Percentiles rank a stretch among this genome's conserved stretches.
phyloP scores from a whole-genome alignment of 2,888 invertebrate genomes.

The Stenotaenia linearis region DNA sequence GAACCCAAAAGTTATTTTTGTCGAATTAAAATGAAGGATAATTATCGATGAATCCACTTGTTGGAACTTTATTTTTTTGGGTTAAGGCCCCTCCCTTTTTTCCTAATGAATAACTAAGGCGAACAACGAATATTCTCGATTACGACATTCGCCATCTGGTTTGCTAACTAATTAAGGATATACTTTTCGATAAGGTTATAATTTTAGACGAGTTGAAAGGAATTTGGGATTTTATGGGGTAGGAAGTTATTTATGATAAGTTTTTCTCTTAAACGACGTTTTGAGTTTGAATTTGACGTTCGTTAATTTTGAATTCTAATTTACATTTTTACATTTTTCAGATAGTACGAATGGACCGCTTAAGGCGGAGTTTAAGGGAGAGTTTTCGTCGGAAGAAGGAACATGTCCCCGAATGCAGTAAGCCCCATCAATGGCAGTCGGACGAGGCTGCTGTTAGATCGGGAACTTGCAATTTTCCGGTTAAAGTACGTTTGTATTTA shows the following conservation, averaged over 20 bases:
- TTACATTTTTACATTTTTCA: neutral
- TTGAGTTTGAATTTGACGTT: neutral
- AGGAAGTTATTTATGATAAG: neutral
- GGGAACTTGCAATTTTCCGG: conserved; percentile 94
- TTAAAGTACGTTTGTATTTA: conserved; percentile 62
- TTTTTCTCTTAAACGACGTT: neutral
- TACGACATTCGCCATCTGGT: neutral
- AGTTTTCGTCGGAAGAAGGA: conserved; percentile 86
- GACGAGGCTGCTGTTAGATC: conserved; percentile 94
- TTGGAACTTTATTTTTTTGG: neutral
- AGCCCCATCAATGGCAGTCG: conserved; percentile 96
- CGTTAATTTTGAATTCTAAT: neutral
- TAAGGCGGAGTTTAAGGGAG: conserved; percentile 83
- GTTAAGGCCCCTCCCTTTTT: neutral
- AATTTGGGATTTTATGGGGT: too few relatives aligned
- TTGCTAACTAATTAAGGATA: neutral
- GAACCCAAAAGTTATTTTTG: neutral
- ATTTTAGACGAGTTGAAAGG: neutral
- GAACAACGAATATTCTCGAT: neutral
- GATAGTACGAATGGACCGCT: conserved; percentile 67
- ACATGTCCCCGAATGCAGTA: conserved; percentile 69
- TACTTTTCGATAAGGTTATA: neutral
- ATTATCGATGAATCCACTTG: neutral
- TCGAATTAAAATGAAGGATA: neutral
- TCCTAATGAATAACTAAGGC: neutral